phyloP scores from a whole-genome alignment of 2,113 vertebrate species.

The Rhabdornis inornatus region DNA sequence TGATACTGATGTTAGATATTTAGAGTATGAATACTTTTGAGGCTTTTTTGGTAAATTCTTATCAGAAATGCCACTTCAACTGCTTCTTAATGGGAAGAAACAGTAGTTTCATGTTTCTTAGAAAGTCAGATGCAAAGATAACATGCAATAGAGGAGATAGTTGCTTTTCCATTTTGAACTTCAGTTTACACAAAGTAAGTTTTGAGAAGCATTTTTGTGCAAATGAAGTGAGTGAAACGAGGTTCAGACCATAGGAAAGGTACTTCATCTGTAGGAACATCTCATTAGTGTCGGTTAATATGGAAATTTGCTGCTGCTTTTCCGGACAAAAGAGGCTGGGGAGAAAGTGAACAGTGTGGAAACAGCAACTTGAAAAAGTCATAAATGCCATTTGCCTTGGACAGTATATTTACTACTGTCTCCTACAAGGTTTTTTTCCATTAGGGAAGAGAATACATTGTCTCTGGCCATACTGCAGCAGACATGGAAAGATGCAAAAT shows the following conservation, averaged over 20 bases:
- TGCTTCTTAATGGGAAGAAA: not conserved
- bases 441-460: not conserved
- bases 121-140: not conserved
- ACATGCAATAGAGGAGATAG: not conserved
- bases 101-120: not conserved
- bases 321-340: not conserved
- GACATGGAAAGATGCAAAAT: not conserved
- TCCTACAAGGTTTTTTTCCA: not conserved
- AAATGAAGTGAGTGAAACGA: not conserved
- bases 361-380: not conserved
- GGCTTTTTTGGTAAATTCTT: not conserved
- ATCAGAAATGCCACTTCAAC: not conserved
- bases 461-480: not conserved
- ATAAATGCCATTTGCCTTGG: not conserved
- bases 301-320: constrained; percentile 75
- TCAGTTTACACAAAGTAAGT: not conserved
- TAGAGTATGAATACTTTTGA: not conserved
- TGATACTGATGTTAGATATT: not conserved
- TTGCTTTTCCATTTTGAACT: not conserved
- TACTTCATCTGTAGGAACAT: not conserved
- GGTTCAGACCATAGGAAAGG: not conserved
- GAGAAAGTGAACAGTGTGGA: not conserved
- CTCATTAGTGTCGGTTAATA: not conserved
- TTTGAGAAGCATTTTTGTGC: not conserved
- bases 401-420: not conserved